Evolutionary conservation across 2,888 invertebrate species (phyloP).

Genomic region (Netelia virgata): DNA sequence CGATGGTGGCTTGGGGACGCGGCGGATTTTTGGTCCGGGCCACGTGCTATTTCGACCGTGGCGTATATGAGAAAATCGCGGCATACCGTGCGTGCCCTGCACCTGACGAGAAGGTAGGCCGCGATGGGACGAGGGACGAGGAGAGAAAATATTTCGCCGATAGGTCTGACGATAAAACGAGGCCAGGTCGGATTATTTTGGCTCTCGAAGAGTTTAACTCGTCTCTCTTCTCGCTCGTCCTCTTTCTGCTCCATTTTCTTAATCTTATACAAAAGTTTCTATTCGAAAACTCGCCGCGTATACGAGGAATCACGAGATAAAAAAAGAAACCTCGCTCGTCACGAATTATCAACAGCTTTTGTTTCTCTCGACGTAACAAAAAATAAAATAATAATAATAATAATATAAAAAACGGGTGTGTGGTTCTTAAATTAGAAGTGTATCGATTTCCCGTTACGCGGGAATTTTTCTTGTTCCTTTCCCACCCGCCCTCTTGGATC

Average conservation of each 20-base stretch:
- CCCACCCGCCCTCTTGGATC: constrained; percentile 2
- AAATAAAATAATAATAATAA: no score
- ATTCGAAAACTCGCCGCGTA: constrained; percentile 22
- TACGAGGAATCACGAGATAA: not conserved
- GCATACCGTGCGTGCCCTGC: not conserved
- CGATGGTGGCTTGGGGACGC: constrained; percentile 1
- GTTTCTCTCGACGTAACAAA: no score
- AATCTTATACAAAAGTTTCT: constrained; percentile 2
- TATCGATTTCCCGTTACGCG: no score
- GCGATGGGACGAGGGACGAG: not conserved
- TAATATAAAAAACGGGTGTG: no score
- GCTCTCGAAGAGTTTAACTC: constrained; percentile 29
- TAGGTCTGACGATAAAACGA: constrained; percentile 51
- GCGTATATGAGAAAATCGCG: constrained; percentile 28
- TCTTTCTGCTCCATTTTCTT: constrained; percentile 54
- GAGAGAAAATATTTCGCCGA: constrained; percentile 59
- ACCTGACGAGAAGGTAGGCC: not conserved
- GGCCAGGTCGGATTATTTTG: constrained; percentile 66
- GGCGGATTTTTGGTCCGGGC: constrained; percentile 19
- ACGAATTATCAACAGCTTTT: no score
- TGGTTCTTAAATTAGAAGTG: no score
- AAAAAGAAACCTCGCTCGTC: not conserved
- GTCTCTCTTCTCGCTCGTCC: constrained; percentile 28
- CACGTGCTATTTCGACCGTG: constrained; percentile 56
- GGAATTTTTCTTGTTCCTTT: not conserved